Evolutionary conservation across 2,797 vertebrate genomes (phyloP), one percentile per base, ranked within the genome.

Genomic region (Syngnathus acus): DNA sequence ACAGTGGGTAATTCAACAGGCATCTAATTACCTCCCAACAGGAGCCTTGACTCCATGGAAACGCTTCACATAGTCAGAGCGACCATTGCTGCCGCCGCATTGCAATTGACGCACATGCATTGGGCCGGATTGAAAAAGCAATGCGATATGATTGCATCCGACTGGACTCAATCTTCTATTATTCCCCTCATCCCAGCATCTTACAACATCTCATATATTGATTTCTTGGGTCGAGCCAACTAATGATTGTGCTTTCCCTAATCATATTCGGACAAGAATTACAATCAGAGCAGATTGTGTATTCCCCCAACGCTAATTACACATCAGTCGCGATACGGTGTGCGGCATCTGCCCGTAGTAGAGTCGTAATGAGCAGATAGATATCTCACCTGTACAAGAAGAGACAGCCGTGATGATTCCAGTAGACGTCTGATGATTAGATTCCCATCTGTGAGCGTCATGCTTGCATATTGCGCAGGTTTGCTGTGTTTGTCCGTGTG

Each of bases 11-110:
- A 73, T 72, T 77, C 70, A 78, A 82, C 83, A 79, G 80, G 77
- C 81, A 79, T 83, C 83, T 86, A 88, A 87, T 88, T 86, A 84
- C 69, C 78, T 82, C 84, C 72, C 86, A 75, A 71, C 78, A 79
- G 71, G 81, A 77, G 75, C 67, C 26, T 66, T 66, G 79, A 79
- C 79, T 76, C 83, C 83, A 87, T 87, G 84, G 85, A 81, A 86
- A 87, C 72, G 6, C 72, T 66, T 64, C 19, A 26, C 75, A 72
- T 68, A 73, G 64, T 66, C 64, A 72, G 68, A 68, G 69, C 54
- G 77, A 65, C 71, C 65, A 62, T 50, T 65, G 66, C 80, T 71
- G 69, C 73, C 73, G 64, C 73, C 58, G 71, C 64, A 64, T 47
- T 72, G 64, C 68, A 73, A 79, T 82, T 43, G 81, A 78, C 58